A percentile compares a stretch with the other conserved stretches of the same genome.
Evolutionary conservation across 2,113 vertebrate genomes (phyloP).

Genomic region (Carlito syrichta): DNA sequence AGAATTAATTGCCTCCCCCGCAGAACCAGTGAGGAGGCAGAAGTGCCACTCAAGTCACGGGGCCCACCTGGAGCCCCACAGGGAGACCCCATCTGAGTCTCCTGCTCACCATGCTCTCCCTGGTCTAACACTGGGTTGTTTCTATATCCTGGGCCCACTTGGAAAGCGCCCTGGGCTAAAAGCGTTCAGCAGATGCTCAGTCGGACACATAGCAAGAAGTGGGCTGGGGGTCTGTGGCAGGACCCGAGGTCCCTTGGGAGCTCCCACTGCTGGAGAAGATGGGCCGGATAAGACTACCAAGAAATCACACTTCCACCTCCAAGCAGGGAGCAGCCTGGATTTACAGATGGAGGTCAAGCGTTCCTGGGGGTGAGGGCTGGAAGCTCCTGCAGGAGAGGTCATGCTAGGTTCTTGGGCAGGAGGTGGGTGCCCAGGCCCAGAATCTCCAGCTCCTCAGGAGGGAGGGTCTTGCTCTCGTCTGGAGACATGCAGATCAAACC

Average conservation of each 20-base stretch:
- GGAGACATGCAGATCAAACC: background rate
- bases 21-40: background rate
- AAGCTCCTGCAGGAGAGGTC: background rate
- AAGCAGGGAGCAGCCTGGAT: background rate
- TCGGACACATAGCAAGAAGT: background rate
- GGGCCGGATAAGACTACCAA: background rate
- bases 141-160: background rate
- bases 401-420: background rate
- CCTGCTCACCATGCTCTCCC: background rate
- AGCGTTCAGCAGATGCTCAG: background rate
- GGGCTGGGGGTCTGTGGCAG: background rate
- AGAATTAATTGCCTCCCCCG: background rate
- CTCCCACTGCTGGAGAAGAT: background rate
- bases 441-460: background rate
- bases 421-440: background rate
- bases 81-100: background rate
- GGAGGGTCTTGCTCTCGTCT: background rate
- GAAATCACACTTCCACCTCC: background rate
- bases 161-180: background rate
- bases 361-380: background rate
- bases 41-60: too few species aligned
- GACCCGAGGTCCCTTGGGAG: background rate
- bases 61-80: fast-evolving
- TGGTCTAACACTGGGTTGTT: too few species aligned
- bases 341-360: background rate